Evolutionary conservation across 1,140 invertebrate genomes (phyloP), one percentile per base, ranked within the genome.

Genomic region (Tetramorium parvispinum): DNA sequence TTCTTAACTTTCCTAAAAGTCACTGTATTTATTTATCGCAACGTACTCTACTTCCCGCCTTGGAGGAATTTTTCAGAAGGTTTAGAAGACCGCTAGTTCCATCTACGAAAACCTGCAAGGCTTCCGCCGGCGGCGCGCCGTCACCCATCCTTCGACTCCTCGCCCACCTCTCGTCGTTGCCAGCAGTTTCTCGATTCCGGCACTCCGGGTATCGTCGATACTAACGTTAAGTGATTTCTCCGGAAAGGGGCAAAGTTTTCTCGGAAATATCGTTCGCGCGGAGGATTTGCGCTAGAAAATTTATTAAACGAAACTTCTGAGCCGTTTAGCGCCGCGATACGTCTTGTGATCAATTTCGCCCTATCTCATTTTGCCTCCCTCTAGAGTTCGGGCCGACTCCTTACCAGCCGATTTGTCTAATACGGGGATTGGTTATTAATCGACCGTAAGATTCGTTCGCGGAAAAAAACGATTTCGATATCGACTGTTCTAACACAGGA

Each of bases 281-380:
- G 37, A 78, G 65, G 68, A 82, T 71, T 57, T 55, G 46, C 43
- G 70, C 18, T 43, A 73, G 68, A 78, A 53, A 78, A 89, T 90
- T 92, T 89, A 92, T 92, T 88, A 90, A 88, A 66, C 85, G 77
- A 88, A 91, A 91, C 86, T 91, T 89, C 76, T 86, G 57, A 87
- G 86, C 81, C 68, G 86, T 91, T 91, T 89, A 91, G 81, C 79
- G 77, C 66, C 66, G 46, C 49, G 46, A 85, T 77, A 76, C 76
- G 63, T 46, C 37, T 61, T 51, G 55, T 51, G 43, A 87, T 66
- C 53, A n/a, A 82, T 63, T 24, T 18, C 24, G 18, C 24, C 82
- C 18, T 32, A 21, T 61, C 46, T 46, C 32, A 55, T 70, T 76
- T 71, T 18, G n/a, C 18, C 75, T 43, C 75, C n/a, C 32, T 68